A percentile compares a stretch with the other conserved stretches of the same genome.
Evolutionary conservation across 1,140 invertebrate species (phyloP).

Genomic region (Anadara kagoshimensis): DNA sequence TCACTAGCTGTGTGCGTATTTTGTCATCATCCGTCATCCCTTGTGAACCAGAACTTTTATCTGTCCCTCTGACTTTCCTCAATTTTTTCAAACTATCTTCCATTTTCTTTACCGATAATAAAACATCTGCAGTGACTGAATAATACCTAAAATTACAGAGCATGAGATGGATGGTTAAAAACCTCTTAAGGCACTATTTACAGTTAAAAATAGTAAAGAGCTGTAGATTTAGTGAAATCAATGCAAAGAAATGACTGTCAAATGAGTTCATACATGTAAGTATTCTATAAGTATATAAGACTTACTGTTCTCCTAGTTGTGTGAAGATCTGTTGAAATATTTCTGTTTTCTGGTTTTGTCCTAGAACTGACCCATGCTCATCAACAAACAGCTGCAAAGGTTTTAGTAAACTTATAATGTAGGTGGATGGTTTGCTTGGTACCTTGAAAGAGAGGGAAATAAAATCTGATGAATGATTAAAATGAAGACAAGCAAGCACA

Average conservation of each 20-base stretch:
- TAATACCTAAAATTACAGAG: conserved; percentile 81
- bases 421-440: conserved; percentile 69
- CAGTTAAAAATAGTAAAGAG: no score
- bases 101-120: conserved; percentile 94
- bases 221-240: no score
- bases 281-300: conserved; percentile 4
- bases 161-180: no score
- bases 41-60: conserved; percentile 53
- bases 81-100: conserved; percentile 95
- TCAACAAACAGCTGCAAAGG: conserved; percentile 65
- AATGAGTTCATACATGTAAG: no score
- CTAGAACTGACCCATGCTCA: conserved; percentile 57
- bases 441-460: conserved; percentile 53
- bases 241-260: no score
- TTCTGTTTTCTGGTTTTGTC: conserved; percentile 45
- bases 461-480: not conserved
- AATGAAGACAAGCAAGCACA: not conserved
- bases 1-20: conserved; percentile 90
- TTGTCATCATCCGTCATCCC: conserved; percentile 91
- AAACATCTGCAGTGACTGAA: conserved; percentile 86
- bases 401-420: conserved; percentile 59
- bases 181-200: no score
- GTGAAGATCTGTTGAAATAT: conserved; percentile 58
- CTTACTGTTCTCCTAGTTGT: conserved; percentile 66
- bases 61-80: conserved; percentile 85